phyloP scores from a whole-genome alignment of 2,797 vertebrate genomes.

The Oryzias sinensis region DNA sequence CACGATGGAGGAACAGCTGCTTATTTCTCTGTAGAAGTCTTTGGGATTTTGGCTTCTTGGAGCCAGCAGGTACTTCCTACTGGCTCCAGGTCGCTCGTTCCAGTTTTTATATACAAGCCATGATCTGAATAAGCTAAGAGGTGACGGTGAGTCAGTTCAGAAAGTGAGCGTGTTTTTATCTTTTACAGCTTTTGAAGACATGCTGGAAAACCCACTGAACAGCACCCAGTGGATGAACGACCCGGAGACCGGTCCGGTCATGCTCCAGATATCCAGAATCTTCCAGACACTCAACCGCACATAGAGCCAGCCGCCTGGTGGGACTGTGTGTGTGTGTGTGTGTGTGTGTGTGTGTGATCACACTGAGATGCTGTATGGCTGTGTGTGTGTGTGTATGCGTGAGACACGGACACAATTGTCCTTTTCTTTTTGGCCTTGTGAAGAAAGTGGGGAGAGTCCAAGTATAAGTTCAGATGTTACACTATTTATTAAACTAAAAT shows the following conservation, averaged over 20 bases:
- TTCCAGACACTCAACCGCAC: slow-evolving; percentile 99
- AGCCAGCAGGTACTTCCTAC: too few species aligned
- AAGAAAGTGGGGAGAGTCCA: slow-evolving; percentile 58
- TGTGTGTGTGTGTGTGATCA: slow-evolving; percentile 28
- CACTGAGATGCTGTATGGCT: not conserved
- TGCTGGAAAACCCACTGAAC: slow-evolving; percentile 98
- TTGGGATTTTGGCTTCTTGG: too few species aligned
- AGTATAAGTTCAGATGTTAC: slow-evolving; percentile 67
- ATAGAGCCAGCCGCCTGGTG: slow-evolving; percentile 76
- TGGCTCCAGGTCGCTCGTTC: too few species aligned
- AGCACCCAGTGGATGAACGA: slow-evolving; percentile 99
- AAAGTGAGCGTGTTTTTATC: not conserved
- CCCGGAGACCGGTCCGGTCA: slow-evolving; percentile 94
- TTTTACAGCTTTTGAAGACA: slow-evolving; percentile 92
- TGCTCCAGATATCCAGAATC: slow-evolving; percentile 99
- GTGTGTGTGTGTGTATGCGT: slow-evolving; percentile 16
- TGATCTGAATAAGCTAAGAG: too few species aligned
- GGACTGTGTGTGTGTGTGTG: slow-evolving; percentile 45
- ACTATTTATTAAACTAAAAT: slow-evolving; percentile 81
- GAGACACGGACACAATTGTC: slow-evolving; percentile 54
- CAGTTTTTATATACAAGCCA: too few species aligned
- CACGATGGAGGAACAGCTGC: too few species aligned
- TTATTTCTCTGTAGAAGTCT: too few species aligned
- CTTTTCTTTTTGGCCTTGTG: slow-evolving; percentile 51
- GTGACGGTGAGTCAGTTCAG: too few species aligned